Evolutionary conservation across 2,888 invertebrate genomes (phyloP).

Genomic region (Alentia gelatinosa): DNA sequence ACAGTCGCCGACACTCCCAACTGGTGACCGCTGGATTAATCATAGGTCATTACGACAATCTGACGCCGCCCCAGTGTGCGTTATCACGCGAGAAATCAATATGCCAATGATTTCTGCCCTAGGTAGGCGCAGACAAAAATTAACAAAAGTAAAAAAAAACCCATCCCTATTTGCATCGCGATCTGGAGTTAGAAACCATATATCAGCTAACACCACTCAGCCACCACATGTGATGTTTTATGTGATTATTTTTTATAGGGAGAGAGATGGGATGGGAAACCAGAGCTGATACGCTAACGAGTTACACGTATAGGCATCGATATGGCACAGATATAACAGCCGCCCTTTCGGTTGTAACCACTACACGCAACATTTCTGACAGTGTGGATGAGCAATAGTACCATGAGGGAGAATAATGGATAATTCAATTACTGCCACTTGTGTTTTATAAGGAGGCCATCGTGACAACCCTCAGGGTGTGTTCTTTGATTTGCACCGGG

Average conservation of each 20-base stretch:
- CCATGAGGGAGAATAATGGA: constrained; percentile 40
- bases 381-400: too few species aligned
- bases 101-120: background rate
- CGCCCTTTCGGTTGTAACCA: background rate
- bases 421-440: constrained; percentile 11
- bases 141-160: background rate
- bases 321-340: background rate
- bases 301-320: background rate
- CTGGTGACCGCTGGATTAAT: background rate
- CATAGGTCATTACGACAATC: constrained; percentile 28
- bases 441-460: background rate
- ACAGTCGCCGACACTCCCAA: too few species aligned
- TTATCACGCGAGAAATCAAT: constrained; percentile 25
- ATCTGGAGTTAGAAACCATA: background rate
- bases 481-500: background rate
- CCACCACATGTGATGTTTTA: too few species aligned
- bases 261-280: too few species aligned
- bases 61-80: background rate
- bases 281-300: too few species aligned
- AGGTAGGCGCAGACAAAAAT: background rate
- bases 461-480: background rate
- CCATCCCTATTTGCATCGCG: background rate
- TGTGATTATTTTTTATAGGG: too few species aligned
- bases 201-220: background rate
- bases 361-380: too few species aligned